Evolutionary conservation across 2,113 vertebrate species (phyloP).

Genomic region (Prunella fulvescens): DNA sequence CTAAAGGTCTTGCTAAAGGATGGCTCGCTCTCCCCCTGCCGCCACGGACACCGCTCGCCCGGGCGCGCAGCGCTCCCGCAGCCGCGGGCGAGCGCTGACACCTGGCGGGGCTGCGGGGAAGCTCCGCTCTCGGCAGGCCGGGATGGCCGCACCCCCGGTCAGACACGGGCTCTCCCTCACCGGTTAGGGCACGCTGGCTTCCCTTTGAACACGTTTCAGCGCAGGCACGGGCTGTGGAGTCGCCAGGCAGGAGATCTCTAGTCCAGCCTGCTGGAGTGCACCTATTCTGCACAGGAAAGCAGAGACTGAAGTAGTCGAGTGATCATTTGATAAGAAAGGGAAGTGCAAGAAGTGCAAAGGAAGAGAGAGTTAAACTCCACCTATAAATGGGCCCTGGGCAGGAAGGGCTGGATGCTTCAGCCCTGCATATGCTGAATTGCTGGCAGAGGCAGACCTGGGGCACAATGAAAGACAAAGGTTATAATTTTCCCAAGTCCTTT

Average conservation of each 20-base stretch:
- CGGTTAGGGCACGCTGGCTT: fast-evolving
- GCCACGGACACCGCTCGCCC: fast-evolving
- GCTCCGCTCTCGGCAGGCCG: fast-evolving
- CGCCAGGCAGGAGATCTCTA: not conserved
- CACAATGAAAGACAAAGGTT: not conserved
- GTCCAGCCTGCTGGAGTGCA: fast-evolving
- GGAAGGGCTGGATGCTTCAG: not conserved
- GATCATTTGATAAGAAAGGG: not conserved
- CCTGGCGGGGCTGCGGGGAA: not conserved
- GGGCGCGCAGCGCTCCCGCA: not conserved
- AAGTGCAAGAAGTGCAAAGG: not conserved
- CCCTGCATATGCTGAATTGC: fast-evolving
- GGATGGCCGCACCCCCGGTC: fast-evolving
- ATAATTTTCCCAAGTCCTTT: not conserved
- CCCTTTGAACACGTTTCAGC: fast-evolving
- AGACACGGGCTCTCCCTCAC: too few species aligned
- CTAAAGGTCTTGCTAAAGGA: fast-evolving
- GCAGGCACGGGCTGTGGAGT: fast-evolving
- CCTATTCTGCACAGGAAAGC: not conserved
- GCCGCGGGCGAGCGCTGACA: not conserved
- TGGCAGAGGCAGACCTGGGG: not conserved
- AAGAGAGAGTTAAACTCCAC: not conserved
- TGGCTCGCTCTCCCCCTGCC: fast-evolving
- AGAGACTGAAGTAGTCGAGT: not conserved
- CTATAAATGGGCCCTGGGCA: not conserved